Base-by-base conservation (phyloP, 2,113 vertebrate genomes). In the Thinocorus orbignyianus region DNA sequence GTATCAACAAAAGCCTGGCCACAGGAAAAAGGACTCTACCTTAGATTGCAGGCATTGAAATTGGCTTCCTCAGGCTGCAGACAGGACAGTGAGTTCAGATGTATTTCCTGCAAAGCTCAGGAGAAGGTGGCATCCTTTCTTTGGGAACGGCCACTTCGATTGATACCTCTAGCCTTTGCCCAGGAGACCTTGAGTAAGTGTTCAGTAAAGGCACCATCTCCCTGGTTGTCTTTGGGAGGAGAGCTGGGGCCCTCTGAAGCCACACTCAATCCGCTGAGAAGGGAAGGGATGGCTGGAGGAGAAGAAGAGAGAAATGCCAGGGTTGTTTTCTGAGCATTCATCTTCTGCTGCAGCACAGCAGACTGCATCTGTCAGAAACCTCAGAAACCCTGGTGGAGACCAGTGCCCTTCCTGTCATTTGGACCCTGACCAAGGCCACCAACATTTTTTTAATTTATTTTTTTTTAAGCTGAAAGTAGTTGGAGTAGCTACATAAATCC, bases 201-300 rank as follows among this genome's bases (percentile, higher is more conserved):
- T 8, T 39, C 66, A 51, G 37, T 25, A 31, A 4, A 80, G 33
- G 28, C 13, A 72, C 4, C 31, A 80, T 25, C 7, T 92, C 14
- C 25, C 7, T 24, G 11, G 39, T 17, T 42, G 6, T 39, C 17
- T 44, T 15, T 71, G 17, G 18, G 61, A 86, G 39, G 19, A 80
- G 31, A 69, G 3, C 9, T 1, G 2, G 19, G 18, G 10, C 30
- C 4, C 13, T 55, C 7, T 1, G 1, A 52, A 30, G 58, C 48
- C 49, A 15, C 6, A 4, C 30, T 72, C 2, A 1, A 9, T 30
- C 51, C 68, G 17, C 48, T 68, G 68, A 91, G 57, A 66, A 72
- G 23, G 23, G 46, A 82, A 68, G 10, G 10, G 4, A 17, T 64
- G 44, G 15, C 41, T 73, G 60, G 57, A 94, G 25, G 64, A 77